Conservation (phyloP, 2,888 invertebrate species). For the Scaptomyza parva region DNA sequence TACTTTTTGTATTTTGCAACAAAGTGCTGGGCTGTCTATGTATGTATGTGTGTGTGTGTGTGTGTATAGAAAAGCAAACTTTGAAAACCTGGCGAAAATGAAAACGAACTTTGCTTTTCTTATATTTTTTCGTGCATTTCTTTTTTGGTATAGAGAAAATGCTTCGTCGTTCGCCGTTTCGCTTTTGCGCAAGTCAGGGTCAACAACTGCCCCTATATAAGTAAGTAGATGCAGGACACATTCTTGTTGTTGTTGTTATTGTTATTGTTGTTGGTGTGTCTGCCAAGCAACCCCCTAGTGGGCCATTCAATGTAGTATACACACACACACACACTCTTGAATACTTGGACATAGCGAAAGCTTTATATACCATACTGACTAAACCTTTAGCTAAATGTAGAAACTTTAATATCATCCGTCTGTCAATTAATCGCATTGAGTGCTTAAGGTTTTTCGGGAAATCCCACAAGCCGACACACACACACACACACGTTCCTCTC, state of each 20-base stretch:
- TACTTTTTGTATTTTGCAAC: slow-evolving; percentile 37
- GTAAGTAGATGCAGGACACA: slow-evolving; percentile 57
- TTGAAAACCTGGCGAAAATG: slow-evolving; percentile 57
- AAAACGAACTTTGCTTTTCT: slow-evolving; percentile 67
- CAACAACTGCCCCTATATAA: slow-evolving; percentile 72
- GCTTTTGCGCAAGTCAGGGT: slow-evolving; percentile 83
- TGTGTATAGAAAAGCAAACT: slow-evolving; percentile 37
- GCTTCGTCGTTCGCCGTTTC: slow-evolving; percentile 52
- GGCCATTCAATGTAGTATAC: slow-evolving; percentile 55
- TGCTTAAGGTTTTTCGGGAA: slow-evolving; percentile 52
- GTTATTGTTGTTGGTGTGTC: slow-evolving; percentile 32
- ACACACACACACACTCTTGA: slow-evolving; percentile 20
- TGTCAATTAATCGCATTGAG: slow-evolving; percentile 71
- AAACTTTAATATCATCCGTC: slow-evolving; percentile 25
- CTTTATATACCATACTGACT: slow-evolving; percentile 1
- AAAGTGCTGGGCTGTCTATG: slow-evolving; percentile 27
- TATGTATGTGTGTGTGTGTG: slow-evolving; percentile 2
- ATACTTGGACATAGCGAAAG: slow-evolving; percentile 1
- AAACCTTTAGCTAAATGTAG: slow-evolving; percentile 15
- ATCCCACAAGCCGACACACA: slow-evolving; percentile 44
- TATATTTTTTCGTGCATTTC: slow-evolving; percentile 19
- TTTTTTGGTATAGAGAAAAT: slow-evolving; percentile 62
- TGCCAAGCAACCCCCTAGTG: slow-evolving; percentile 70
- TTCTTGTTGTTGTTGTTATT: slow-evolving; percentile 17
- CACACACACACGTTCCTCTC: not conserved